phyloP scores from a whole-genome alignment of 2,888 invertebrate genomes.

The Punctoribates punctum region DNA sequence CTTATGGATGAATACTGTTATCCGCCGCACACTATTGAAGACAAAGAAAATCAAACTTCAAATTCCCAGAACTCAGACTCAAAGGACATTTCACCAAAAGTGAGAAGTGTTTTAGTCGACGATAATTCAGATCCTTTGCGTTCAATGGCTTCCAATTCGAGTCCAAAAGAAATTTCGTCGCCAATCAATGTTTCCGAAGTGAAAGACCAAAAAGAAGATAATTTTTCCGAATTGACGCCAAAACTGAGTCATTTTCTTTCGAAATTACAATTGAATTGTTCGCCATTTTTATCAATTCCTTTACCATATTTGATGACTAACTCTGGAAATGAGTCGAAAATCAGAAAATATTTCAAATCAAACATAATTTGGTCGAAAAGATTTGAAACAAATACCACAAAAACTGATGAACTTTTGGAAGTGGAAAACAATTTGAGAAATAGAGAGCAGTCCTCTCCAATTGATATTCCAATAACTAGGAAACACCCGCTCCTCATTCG shows the following conservation, averaged over 20 bases:
- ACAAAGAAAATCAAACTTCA: neutral
- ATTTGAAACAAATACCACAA: neutral
- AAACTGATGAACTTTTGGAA: neutral
- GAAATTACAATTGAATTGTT: constrained; percentile 64
- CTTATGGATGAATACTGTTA: constrained; percentile 64
- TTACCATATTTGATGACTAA: constrained; percentile 85
- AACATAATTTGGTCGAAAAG: constrained; percentile 41
- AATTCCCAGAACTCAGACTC: neutral
- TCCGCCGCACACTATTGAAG: neutral
- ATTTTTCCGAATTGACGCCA: constrained; percentile 20
- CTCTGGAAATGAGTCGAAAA: constrained; percentile 68
- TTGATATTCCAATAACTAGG: neutral
- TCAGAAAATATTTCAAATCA: constrained; percentile 67
- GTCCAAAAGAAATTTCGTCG: neutral
- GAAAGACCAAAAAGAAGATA: neutral
- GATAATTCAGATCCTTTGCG: constrained; percentile 81
- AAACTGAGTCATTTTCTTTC: constrained; percentile 44
- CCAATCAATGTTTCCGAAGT: neutral
- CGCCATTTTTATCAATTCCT: constrained; percentile 77
- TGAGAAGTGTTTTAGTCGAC: constrained; percentile 58
- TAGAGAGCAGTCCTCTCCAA: constrained; percentile 34
- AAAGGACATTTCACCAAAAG: neutral
- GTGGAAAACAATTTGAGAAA: neutral
- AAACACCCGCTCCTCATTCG: constrained; percentile 43
- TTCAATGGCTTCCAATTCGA: constrained; percentile 44